A percentile compares a stretch with the other conserved stretches of the same genome.
Evolutionary conservation across 64 coral and sea anemone species (phyloP).

Genomic region (Stichodactyla mertensii): DNA sequence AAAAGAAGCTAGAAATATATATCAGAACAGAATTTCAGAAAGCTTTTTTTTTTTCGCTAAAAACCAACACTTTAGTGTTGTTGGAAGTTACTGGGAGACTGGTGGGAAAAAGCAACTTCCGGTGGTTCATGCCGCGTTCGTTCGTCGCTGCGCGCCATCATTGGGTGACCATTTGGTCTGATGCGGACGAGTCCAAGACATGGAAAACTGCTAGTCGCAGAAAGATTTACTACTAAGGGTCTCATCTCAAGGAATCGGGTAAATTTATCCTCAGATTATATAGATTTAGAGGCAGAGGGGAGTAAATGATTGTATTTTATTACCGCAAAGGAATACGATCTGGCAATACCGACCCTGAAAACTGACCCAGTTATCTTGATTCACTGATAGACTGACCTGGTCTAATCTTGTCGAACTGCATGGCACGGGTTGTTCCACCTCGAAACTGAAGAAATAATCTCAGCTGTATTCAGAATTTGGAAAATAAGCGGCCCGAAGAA

Average conservation of each 20-base stretch:
- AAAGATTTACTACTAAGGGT: not conserved
- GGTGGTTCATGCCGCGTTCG: not conserved
- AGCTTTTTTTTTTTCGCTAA: not conserved
- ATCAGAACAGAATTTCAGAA: not conserved
- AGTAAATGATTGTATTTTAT: not conserved
- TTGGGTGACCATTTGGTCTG: constrained; percentile 10
- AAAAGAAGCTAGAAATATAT: not conserved
- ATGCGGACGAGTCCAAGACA: not conserved
- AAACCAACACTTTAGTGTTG: not conserved
- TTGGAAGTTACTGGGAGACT: not conserved
- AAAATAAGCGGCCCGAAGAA: not conserved
- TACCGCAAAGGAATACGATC: not conserved
- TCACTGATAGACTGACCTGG: constrained; percentile 5
- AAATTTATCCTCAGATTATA: constrained; percentile 3
- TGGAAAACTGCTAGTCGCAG: not conserved
- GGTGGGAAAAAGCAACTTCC: not conserved
- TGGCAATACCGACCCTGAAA: not conserved
- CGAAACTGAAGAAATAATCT: not conserved
- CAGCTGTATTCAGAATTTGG: not conserved
- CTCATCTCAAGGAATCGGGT: not conserved
- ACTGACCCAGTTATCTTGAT: constrained; percentile 3
- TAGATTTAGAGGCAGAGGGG: not conserved
- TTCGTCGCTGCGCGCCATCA: not conserved
- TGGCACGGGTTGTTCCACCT: not conserved
- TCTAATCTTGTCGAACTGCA: not conserved